These are phyloP conservation scores for Drosophila nigrodunni DNA, from an alignment of 1,140 invertebrate species.

Conservation along the genomic window DNA sequence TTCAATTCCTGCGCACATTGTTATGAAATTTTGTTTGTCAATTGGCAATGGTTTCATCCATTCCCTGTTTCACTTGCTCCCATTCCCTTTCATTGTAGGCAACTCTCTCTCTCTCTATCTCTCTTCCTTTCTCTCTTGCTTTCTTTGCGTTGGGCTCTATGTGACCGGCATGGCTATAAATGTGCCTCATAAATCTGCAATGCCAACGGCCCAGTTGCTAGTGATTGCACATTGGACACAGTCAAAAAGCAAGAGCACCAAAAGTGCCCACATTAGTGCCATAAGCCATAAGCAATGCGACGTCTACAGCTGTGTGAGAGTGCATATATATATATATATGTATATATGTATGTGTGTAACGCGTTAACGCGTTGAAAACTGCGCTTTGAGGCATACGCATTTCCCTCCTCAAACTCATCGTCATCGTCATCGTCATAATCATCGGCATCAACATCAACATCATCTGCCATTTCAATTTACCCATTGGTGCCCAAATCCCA, in stretches of 20 bases:
- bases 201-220: constrained; percentile 26
- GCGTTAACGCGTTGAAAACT: constrained; percentile 70
- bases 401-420: constrained; percentile 15
- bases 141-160: constrained; percentile 18
- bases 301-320: constrained; percentile 9
- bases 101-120: background rate
- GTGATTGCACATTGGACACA: constrained; percentile 41
- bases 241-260: constrained; percentile 26
- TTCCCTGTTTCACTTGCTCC: background rate
- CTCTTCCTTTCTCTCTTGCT: background rate
- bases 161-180: constrained; percentile 31
- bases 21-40: constrained; percentile 49
- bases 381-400: constrained; percentile 60
- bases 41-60: constrained; percentile 33
- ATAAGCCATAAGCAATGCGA: constrained; percentile 32
- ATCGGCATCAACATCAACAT: constrained; percentile 8
- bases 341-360: constrained; percentile 41
- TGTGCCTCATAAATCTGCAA: constrained; percentile 47
- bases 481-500: constrained; percentile 32
- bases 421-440: constrained; percentile 7
- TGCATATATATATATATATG: constrained; percentile 15
- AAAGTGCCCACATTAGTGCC: constrained; percentile 51
- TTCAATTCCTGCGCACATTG: constrained; percentile 38
- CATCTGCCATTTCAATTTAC: constrained; percentile 66
- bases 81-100: background rate